These are phyloP conservation scores for Mesorhabditis belari DNA, from an alignment of 2,888 invertebrate genomes.

Conservation along the genomic window DNA sequence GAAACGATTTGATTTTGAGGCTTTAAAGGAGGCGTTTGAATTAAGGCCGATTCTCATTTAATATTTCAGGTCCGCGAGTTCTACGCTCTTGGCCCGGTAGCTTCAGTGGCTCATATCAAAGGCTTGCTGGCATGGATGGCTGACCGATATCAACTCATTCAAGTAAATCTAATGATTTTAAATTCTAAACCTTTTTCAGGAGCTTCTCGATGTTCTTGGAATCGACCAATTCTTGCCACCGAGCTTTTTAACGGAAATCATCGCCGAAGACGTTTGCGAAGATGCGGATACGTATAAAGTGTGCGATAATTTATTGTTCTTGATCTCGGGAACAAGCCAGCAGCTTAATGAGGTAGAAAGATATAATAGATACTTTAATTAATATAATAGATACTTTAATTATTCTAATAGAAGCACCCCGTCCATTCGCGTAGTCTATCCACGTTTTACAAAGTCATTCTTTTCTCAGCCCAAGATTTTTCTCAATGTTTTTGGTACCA, in stretches of 20 bases:
- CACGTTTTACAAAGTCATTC: no score
- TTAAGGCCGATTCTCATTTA: no score
- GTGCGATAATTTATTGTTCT: conserved; percentile 68
- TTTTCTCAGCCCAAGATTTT: no score
- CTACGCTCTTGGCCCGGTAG: conserved; percentile 40
- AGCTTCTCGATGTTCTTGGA: conserved; percentile 59
- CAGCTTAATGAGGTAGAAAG: conserved; percentile 9
- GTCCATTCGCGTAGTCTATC: no score
- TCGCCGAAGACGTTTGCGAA: conserved; percentile 21
- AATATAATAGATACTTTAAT: no score
- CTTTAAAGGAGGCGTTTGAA: no score
- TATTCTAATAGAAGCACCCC: no score
- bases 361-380: no score
- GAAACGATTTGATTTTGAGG: no score
- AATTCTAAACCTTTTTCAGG: no score
- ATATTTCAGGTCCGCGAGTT: conserved; percentile 21
- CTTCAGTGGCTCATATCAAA: conserved; percentile 39
- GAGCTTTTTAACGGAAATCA: conserved; percentile 8
- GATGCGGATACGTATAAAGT: conserved; percentile 61
- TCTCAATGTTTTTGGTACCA: no score
- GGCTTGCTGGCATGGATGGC: conserved; percentile 13
- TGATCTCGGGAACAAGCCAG: conserved; percentile 63
- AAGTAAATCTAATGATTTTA: no score
- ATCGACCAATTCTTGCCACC: conserved; percentile 51
- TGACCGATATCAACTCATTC: not conserved